Conservation (phyloP, 1,140 invertebrate species). For the Camponotus vicinus region DNA sequence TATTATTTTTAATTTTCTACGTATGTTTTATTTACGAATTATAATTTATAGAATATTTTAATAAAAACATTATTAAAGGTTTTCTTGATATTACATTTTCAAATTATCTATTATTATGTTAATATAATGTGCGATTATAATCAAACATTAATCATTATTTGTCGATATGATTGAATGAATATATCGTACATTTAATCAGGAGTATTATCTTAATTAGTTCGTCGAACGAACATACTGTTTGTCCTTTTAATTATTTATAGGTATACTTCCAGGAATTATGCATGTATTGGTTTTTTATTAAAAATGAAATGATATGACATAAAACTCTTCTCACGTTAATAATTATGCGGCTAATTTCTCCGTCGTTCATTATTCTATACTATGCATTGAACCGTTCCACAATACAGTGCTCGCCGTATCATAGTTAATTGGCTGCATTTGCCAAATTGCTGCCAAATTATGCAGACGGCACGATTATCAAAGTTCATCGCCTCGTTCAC, state of each 20-base stretch:
- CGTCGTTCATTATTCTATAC: background rate
- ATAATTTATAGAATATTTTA: background rate
- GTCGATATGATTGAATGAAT: background rate
- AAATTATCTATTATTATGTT: background rate
- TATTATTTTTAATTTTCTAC: background rate
- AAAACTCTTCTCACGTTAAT: background rate
- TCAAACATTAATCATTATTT: slow-evolving; percentile 11
- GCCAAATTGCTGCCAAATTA: slow-evolving; percentile 49
- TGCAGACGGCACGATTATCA: slow-evolving; percentile 25
- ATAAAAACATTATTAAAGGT: background rate
- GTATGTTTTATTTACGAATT: background rate
- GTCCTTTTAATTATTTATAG: background rate
- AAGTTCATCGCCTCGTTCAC: slow-evolving; percentile 11
- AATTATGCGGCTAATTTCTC: background rate
- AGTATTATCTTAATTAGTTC: slow-evolving; percentile 8
- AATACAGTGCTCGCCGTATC: background rate
- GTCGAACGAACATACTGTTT: background rate
- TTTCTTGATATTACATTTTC: background rate
- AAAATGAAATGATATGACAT: background rate
- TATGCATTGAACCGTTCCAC: slow-evolving; percentile 14
- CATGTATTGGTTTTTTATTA: background rate
- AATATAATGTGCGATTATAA: background rate
- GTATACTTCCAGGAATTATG: slow-evolving; percentile 5
- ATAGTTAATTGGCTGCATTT: slow-evolving; percentile 33
- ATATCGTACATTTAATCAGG: background rate